Evolutionary conservation across 1,140 invertebrate species (phyloP), one percentile per base, ranked within the genome.

Genomic region (Luehdorfia chinensis): DNA sequence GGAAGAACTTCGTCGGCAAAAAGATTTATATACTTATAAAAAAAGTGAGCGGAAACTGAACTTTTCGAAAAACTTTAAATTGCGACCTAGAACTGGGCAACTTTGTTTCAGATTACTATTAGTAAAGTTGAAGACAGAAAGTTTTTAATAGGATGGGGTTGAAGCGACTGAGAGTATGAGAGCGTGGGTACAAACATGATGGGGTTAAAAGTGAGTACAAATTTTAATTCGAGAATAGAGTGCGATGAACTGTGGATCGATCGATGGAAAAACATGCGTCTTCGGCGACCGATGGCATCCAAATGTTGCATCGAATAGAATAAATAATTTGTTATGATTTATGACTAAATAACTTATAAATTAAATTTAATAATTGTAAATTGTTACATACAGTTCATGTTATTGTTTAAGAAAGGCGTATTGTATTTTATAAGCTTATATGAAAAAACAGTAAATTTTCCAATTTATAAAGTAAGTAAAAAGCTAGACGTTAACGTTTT

Each of bases 21-120:
- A 86, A 86, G 83, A 86, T 86, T 86, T 86, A 86, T 86, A 86
- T 76, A 86, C 83, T 80, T 86, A 84, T 80, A 84, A 86, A 85
- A n/a, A 85, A 84, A 80, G 71, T 80, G 76, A 75, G 70, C 68
- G 76, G 65, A 66, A 77, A 83, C 69, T 62, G 73, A 86, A 83
- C 61, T 84, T 86, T 86, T 79, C 66, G 77, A 84, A 85, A 87
- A 88, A 88, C 84, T 87, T 88, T 88, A 88, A 88, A 88, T 87
- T 88, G 87, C 84, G 84, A 87, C 87, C 87, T 88, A 87, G 87
- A 88, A 87, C 87, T 65, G 75, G 58, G 56, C 66, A 87, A 88
- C 75, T 87, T 86, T 85, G 72, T 83, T 86, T 84, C 68, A 75
- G 84, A 86, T 87, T 86, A 86, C 79, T 87, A 88, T 85, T 84